These are phyloP conservation scores for Caenorhabditis japonica DNA, from an alignment of 2,888 invertebrate genomes.

Conservation along the genomic window DNA sequence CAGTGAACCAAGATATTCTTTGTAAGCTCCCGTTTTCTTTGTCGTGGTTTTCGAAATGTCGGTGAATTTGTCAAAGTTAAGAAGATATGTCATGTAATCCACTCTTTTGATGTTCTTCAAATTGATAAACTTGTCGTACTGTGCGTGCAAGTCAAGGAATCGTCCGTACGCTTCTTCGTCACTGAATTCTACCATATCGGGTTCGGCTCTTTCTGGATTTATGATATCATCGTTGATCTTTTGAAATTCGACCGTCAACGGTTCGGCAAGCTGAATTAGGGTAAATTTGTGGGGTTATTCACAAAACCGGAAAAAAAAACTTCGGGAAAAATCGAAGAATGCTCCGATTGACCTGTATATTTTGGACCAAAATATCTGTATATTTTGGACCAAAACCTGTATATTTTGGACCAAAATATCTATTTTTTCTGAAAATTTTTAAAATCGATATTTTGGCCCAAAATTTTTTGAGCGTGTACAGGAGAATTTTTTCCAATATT, in stretches of 20 bases:
- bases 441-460: too few relatives aligned
- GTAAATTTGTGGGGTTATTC: too few relatives aligned
- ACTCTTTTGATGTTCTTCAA: constrained; percentile 91
- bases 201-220: constrained; percentile 73
- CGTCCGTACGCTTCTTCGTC: constrained; percentile 94
- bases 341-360: too few relatives aligned
- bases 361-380: too few relatives aligned
- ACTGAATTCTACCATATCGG: constrained; percentile 86
- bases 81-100: constrained; percentile 94
- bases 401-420: too few relatives aligned
- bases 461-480: too few relatives aligned
- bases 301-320: too few relatives aligned
- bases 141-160: constrained; percentile 96
- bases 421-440: too few relatives aligned
- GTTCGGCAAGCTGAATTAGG: constrained; percentile 87
- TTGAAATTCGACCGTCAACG: constrained; percentile 94
- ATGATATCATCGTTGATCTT: constrained; percentile 72
- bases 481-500: too few relatives aligned
- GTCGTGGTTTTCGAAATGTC: constrained; percentile 87
- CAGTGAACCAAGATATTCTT: constrained; percentile 85
- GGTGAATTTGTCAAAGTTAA: constrained; percentile 93
- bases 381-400: too few relatives aligned
- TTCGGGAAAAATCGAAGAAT: too few relatives aligned
- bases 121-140: constrained; percentile 95
- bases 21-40: constrained; percentile 80